Conservation (phyloP, 2,113 vertebrate genomes). For the Heteronetta atricapilla region DNA sequence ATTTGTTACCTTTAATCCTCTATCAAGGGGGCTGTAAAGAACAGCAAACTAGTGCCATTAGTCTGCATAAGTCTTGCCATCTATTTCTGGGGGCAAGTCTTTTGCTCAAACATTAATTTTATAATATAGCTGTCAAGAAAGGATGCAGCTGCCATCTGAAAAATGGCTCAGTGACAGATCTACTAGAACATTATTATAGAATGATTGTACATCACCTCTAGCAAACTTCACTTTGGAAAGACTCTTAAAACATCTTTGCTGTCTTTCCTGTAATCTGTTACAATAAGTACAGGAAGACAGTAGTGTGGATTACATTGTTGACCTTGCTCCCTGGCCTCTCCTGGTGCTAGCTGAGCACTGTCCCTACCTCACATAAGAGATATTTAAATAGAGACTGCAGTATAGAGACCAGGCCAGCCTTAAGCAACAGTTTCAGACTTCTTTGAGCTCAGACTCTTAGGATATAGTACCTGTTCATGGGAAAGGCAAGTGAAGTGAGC, state of each 20-base stretch:
- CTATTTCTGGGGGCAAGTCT: neutral
- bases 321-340: fast-evolving
- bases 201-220: neutral
- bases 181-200: neutral
- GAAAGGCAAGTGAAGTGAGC: neutral
- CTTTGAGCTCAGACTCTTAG: neutral
- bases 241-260: neutral
- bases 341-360: neutral
- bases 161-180: neutral
- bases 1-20: neutral
- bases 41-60: neutral
- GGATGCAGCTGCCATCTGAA: neutral
- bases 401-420: neutral
- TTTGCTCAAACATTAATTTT: neutral
- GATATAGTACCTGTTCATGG: fast-evolving
- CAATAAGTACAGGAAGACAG: neutral
- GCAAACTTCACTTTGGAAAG: neutral
- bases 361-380: fast-evolving
- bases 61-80: neutral
- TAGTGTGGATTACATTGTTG: neutral
- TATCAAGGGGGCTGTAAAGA: neutral
- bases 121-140: neutral
- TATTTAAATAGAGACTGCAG: neutral
- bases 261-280: neutral
- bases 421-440: neutral